Evolutionary conservation across 2,888 invertebrate genomes (phyloP).

Genomic region (Atethmia centrago): DNA sequence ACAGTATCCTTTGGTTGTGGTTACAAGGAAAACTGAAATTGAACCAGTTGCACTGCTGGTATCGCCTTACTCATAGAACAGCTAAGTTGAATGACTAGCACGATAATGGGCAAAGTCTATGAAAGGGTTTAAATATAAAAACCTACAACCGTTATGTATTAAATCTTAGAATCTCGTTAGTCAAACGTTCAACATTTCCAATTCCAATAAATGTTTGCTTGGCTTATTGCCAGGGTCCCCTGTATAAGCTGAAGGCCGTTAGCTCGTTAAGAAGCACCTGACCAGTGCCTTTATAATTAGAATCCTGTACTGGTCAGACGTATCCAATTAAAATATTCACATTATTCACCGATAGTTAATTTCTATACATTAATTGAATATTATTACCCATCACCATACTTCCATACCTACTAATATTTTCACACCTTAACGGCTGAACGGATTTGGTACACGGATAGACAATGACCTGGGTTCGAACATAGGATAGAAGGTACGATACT

Average conservation of each 20-base stretch:
- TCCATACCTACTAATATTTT: too few species aligned
- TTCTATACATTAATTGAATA: background rate
- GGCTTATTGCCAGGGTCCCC: slow-evolving; percentile 17
- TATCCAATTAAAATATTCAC: background rate
- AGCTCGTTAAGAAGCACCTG: slow-evolving; percentile 20
- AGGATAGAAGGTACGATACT: too few species aligned
- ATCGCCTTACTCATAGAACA: too few species aligned
- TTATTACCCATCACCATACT: background rate
- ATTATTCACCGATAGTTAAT: background rate
- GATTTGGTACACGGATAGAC: too few species aligned
- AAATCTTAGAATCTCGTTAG: slow-evolving; percentile 1
- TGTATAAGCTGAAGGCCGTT: background rate
- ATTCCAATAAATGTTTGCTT: slow-evolving; percentile 4
- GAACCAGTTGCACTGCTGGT: background rate
- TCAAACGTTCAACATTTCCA: slow-evolving; percentile 10
- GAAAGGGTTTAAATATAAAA: background rate
- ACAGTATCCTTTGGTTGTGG: background rate
- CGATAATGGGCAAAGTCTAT: background rate
- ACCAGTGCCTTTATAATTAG: background rate
- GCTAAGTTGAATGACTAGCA: background rate
- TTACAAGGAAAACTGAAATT: slow-evolving; percentile 6
- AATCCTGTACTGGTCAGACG: background rate
- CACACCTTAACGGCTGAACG: too few species aligned
- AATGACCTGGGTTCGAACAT: too few species aligned
- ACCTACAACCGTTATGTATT: background rate